A percentile compares a stretch with the other conserved stretches of the same genome.
Conservation (phyloP, 2,888 invertebrate species). For the Frankliniella intonsa region DNA sequence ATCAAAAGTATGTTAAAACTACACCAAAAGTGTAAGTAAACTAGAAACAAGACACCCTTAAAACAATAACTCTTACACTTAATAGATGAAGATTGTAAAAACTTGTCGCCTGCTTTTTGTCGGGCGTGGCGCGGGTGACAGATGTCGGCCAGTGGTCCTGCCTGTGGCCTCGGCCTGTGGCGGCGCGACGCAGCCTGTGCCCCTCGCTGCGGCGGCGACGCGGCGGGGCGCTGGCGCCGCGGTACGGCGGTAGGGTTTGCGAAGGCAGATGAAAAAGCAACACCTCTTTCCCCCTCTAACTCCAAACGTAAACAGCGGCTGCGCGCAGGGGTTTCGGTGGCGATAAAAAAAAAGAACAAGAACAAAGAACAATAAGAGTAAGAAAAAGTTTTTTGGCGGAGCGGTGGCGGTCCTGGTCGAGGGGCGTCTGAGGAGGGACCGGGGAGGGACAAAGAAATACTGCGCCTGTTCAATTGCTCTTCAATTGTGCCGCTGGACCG, state of each 20-base stretch:
- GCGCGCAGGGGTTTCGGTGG: background rate
- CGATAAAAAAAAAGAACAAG: background rate
- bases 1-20: too few species aligned
- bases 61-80: too few species aligned
- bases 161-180: background rate
- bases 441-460: constrained; percentile 6
- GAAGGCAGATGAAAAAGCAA: constrained; percentile 21
- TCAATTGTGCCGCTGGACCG: constrained; percentile 24
- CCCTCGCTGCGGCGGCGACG: background rate
- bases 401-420: background rate
- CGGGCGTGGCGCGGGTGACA: background rate
- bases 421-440: too few species aligned
- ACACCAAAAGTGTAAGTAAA: too few species aligned
- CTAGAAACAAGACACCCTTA: too few species aligned
- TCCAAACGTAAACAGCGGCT: constrained; percentile 7
- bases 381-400: background rate
- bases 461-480: constrained; percentile 24
- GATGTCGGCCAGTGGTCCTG: background rate
- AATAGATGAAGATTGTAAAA: too few species aligned
- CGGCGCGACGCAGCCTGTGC: background rate
- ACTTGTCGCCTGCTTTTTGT: too few species aligned
- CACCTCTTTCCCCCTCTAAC: constrained; percentile 8
- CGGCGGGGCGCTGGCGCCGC: background rate
- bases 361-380: constrained; percentile 13
- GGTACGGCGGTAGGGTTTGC: constrained; percentile 1